Evolutionary conservation across 2,797 vertebrate species (phyloP), one percentile per base, ranked within the genome.

Genomic region (Xenops minutus): DNA sequence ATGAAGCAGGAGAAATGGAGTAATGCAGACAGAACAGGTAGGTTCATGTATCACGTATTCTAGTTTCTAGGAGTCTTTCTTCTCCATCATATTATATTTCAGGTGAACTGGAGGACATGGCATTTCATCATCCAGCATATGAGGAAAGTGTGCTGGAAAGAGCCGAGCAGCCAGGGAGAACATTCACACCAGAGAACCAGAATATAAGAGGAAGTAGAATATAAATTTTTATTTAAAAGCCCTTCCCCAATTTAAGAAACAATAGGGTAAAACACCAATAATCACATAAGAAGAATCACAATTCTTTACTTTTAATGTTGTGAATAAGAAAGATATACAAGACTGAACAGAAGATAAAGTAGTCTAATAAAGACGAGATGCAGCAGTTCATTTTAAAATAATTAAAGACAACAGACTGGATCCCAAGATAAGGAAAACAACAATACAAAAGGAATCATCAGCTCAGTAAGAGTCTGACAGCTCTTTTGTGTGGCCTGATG

Each of bases 401-500:
- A 92, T 96, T 90, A 67, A 90, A 85, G 66, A 62, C 2, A 67
- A 95, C 71, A 93, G 59, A 34, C 63, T 93, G 83, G 59, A 90
- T 94, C 41, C 74, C 55, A 80, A 85, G 88, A 92, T 95, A 96
- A 95, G 91, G 71, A 85, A 95, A 94, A 79, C 0, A 0, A 94
- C 36, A 41, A 44, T 76, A 72, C 44, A 72, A 61, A 90, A 92
- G 49, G 86, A 90, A 82, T 71, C 44, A 52, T 76, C 56, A 87
- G 63, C 74, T 92, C 88, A 77, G n/a, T 77, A 76, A 77, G 83
- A 92, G 74, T 59, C 85, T 90, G 54, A 21, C 68, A 93, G 89
- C 55, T 95, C 77, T 92, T 96, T 95, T 80, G 80, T 89, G 54
- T 63, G 30, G 52, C 34, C 52, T 87, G 74, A 74, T 73, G 6